Conservation (phyloP, 2,797 vertebrate genomes). For the Erpetoichthys calabaricus region DNA sequence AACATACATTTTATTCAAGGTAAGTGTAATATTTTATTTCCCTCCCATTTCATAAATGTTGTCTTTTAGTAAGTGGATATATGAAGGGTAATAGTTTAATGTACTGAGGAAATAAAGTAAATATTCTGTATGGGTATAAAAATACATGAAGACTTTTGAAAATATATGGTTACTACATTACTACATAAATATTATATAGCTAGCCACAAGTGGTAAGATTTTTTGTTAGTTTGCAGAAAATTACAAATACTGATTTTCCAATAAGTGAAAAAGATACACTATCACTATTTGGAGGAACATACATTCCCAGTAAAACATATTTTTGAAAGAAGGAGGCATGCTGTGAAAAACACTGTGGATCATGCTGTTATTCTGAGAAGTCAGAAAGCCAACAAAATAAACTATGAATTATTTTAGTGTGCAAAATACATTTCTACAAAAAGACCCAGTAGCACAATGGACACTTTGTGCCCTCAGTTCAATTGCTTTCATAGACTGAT, state of each 20-base stretch:
- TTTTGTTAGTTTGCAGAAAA: constrained; percentile 47
- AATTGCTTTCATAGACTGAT: constrained; percentile 61
- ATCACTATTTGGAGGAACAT: constrained; percentile 57
- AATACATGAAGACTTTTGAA: constrained; percentile 10
- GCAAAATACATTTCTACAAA: constrained; percentile 67
- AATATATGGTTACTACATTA: constrained; percentile 48
- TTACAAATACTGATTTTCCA: constrained; percentile 54
- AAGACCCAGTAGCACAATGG: constrained; percentile 54
- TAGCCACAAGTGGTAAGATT: constrained; percentile 48
- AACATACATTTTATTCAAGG: too few relatives aligned
- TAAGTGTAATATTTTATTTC: too few relatives aligned
- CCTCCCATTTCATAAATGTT: too few relatives aligned
- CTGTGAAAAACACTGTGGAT: constrained; percentile 68
- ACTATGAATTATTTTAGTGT: constrained; percentile 65
- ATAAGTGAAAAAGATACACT: constrained; percentile 49
- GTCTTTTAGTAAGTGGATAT: too few relatives aligned
- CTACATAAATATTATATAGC: constrained; percentile 28
- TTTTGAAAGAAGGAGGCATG: constrained; percentile 53
- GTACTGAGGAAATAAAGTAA: too few relatives aligned
- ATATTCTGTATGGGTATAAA: too few relatives aligned
- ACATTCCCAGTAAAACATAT: constrained; percentile 47
- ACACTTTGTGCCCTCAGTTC: constrained; percentile 60
- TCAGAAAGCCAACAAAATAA: constrained; percentile 48
- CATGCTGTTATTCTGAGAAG: constrained; percentile 56
- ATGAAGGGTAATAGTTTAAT: too few relatives aligned